Base-by-base conservation (phyloP, 2,888 invertebrate species). In the Nemurella pictetii region DNA sequence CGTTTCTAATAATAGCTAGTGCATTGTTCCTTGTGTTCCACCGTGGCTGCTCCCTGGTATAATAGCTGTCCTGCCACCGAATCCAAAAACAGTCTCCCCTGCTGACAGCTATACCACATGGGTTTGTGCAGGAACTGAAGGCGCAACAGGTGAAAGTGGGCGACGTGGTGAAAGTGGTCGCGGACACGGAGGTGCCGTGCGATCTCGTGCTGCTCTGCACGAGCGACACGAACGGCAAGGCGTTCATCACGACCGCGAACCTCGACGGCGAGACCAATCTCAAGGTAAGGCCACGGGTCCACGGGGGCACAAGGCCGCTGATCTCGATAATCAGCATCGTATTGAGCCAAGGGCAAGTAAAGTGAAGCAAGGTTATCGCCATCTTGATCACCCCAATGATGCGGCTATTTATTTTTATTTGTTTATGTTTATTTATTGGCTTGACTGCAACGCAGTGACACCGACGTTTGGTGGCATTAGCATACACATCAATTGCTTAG, bases 171-270 rank as follows among this genome's bases (percentile, higher is more conserved):
- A 91, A 94, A 74, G 94, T 97, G 20, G 91, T 92, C 73, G 91
- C 93, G 0, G 95, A 96, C 78, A 93, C 94, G 85, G 95, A 95
- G 88, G 94, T 97, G 12, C 97, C 97, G 0, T 96, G 96, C 86
- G 97, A 97, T 90, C 89, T 97, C 87, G 93, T 96, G 7, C 89
- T 97, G 86, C 89, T 97, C 0, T 93, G 94, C 29, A 94, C 95
- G 0, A 93, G 94, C 0, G 94, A 95, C 86, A 91, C 92, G 0
- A 93, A 93, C 85, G 95, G 95, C 0, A 93, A 93, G 87, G 96
- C 96, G 88, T 95, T 93, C 89, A 92, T 97, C 80, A 96, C 95
- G 35, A 97, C 97, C 0, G 95, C 96, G n/a, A 97, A 97, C 90
- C 91, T 97, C 80, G 97, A 97, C 88, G 97, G 97, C 0, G 96